Evolutionary conservation across 2,888 invertebrate species (phyloP).

Genomic region (Acanthopleura granulata): DNA sequence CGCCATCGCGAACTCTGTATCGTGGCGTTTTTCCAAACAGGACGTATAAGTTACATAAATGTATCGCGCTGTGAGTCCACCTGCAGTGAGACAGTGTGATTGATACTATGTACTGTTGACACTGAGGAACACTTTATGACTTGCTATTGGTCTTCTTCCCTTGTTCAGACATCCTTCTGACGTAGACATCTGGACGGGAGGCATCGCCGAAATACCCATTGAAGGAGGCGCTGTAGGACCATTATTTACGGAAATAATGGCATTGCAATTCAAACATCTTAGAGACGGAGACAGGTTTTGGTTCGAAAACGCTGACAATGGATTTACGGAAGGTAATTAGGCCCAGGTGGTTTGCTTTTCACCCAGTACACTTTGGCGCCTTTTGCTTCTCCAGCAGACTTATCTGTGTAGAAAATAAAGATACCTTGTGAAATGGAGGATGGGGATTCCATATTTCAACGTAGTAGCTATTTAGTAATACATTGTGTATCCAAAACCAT

Average conservation of each 20-base stretch:
- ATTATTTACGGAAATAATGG: conserved; percentile 1
- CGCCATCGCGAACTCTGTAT: too few species aligned
- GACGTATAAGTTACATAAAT: too few species aligned
- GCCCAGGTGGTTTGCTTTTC: background rate
- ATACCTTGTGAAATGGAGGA: too few species aligned
- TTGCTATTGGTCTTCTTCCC: background rate
- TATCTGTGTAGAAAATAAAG: too few species aligned
- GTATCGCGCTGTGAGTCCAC: too few species aligned
- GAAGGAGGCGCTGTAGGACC: conserved; percentile 6
- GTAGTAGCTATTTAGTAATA: too few species aligned
- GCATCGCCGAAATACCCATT: conserved; percentile 1
- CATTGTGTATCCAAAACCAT: too few species aligned
- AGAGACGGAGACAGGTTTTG: background rate
- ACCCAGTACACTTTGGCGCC: background rate
- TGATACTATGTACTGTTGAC: too few species aligned
- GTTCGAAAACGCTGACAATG: conserved; percentile 10
- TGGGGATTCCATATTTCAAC: too few species aligned
- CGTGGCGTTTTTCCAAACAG: too few species aligned
- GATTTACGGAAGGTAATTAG: background rate
- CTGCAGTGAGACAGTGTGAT: too few species aligned
- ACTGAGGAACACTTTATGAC: too few species aligned
- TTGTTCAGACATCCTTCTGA: background rate
- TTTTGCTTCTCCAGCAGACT: background rate
- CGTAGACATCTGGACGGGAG: conserved; percentile 13
- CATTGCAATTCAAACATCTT: background rate